Conservation (phyloP, 2,797 vertebrate genomes). For the Myotis planiceps region DNA sequence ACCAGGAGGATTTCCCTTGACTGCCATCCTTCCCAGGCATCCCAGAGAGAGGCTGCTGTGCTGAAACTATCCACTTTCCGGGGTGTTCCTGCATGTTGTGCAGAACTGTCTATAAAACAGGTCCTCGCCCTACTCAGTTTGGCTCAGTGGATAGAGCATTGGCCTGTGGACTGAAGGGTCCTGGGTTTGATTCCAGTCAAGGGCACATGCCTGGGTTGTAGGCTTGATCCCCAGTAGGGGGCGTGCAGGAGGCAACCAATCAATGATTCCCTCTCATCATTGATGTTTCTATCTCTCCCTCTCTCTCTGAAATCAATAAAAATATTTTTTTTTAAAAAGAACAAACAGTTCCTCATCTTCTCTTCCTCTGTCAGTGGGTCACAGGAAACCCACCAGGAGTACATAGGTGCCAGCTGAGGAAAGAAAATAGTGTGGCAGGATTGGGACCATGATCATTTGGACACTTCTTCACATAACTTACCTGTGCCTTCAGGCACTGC, state of each 20-base stretch:
- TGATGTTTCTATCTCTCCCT: no score
- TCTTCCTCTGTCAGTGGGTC: background rate
- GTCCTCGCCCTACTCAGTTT: no score
- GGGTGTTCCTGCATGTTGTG: background rate
- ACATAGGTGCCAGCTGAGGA: background rate
- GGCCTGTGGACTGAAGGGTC: no score
- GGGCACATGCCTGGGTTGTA: no score
- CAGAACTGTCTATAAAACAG: background rate
- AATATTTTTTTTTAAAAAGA: no score
- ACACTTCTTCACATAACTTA: background rate
- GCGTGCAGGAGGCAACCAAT: no score
- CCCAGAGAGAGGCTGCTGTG: background rate
- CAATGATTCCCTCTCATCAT: no score
- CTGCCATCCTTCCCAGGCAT: background rate
- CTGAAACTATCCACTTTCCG: background rate
- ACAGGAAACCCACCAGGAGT: background rate
- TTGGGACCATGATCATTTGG: background rate
- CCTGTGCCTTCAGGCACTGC: background rate
- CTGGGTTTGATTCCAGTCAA: no score
- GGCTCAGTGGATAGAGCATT: no score
- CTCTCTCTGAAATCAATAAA: no score
- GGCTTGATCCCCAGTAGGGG: no score
- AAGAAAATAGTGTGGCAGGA: background rate
- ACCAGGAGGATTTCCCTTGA: background rate
- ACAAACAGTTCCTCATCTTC: background rate